Percentiles rank a stretch among this genome's conserved stretches.
Conservation (phyloP, 2,113 vertebrate genomes). For the Hypomesus transpacificus region DNA sequence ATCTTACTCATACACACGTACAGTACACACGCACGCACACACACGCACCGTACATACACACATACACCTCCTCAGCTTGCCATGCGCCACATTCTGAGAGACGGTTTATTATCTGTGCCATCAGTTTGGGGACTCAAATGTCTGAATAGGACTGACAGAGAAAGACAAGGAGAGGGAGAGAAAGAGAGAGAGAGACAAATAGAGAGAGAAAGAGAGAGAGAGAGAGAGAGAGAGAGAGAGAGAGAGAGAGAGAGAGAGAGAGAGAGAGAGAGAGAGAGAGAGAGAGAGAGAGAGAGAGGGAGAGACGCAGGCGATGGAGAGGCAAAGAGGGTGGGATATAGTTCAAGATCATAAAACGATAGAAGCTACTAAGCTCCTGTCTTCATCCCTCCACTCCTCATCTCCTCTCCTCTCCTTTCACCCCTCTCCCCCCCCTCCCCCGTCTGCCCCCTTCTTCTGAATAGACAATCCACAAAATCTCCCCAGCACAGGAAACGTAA, state of each 20-base stretch:
- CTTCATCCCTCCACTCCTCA: background rate
- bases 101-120: too few species aligned
- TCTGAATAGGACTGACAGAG: background rate
- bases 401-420: background rate
- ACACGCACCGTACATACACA: too few species aligned
- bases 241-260: background rate
- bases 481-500: background rate
- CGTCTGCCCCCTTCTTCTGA: background rate
- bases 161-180: background rate
- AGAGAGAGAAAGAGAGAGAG: slow-evolving; percentile 5
- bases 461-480: background rate
- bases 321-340: background rate
- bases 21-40: too few species aligned
- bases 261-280: background rate
- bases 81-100: too few species aligned
- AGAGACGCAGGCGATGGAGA: background rate
- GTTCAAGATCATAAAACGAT: background rate
- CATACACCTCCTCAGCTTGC: too few species aligned
- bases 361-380: background rate
- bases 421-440: background rate
- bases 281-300: background rate
- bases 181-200: slow-evolving; percentile 2
- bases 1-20: too few species aligned
- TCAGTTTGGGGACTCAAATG: too few species aligned
- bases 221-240: slow-evolving; percentile 14